Base-by-base conservation (phyloP, 2,888 invertebrate genomes). In the Acutogordius australiensis region DNA sequence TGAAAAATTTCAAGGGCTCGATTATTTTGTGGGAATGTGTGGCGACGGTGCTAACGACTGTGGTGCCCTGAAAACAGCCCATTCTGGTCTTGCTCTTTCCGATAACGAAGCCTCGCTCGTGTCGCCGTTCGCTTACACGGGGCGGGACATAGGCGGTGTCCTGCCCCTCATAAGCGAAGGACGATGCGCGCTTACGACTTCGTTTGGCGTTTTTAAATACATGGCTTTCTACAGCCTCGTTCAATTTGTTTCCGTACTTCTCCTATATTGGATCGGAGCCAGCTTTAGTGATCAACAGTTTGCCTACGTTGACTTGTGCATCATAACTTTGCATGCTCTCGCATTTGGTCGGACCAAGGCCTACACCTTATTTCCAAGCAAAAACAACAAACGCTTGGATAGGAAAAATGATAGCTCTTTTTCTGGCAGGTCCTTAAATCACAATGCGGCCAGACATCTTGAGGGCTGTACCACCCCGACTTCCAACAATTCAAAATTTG, bases 151-250 rank as follows among this genome's bases (percentile, higher is more conserved):
- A 27, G 45, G 62, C n/a, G 66, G 66, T 61, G 64, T 67, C 45
- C 64, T 65, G n/a, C 57, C 61, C n/a, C 62, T 67, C 28, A 65
- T 67, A 8, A 64, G 61, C 64, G 64, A 61, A 61, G 57, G 91
- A 0, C 77, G 94, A 0, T 87, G 88, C 1, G 90, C 94, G 0
- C 74, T 97, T 2, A 81, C 87, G 30, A 94, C 94, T 0, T 86
- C 86, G 45, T 91, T 91, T 73, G 87, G 90, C 1, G 83, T 91
- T 65, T 94, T 94, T 75, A 91, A 91, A 67, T 94, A 87, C 76
- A 94, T 97, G 91, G 86, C 90, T 0, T 80, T 83, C 0, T 94
- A 94, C 73, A 67, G 84, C 61, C 74, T 88, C 45, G 84, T 84
- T 60, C 86, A 88, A 74, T 88, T 77, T 65, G 67, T 72, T 4